Evolutionary conservation across 1,140 invertebrate genomes (phyloP), one percentile per base, ranked within the genome.

Genomic region (Drosophila fuyamai): DNA sequence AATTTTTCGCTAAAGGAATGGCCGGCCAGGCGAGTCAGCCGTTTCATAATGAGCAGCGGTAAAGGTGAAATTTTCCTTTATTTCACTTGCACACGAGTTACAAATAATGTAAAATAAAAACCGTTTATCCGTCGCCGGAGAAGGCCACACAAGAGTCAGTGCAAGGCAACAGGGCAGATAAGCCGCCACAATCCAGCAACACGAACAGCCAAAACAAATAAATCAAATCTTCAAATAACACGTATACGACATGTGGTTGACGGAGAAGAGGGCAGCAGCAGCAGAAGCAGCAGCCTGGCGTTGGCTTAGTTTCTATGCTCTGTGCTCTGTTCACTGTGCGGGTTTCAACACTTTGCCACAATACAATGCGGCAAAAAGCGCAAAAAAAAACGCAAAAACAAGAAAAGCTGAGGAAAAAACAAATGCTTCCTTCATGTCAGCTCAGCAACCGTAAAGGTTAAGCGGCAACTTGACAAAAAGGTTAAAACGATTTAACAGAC

Each of bases 401-500:
- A 23, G 41, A 43, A 55, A 29, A 35, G 55, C 36, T 40, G 43
- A 14, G 29, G 46, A 53, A 67, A 73, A 77, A 78, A 63, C 80
- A 78, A 89, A 89, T 84, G 80, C 85, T 89, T 89, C 84, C 84
- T 89, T 76, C 77, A 88, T 88, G 84, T 83, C 85, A 89, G 85
- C 77, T 66, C 68, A 54, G 81, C 78, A 85, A 68, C 81, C 77
- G 84, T 89, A 89, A 89, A 89, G 84, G 84, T 89, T 89, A 89
- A 89, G 84, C 84, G 84, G 80, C 84, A 89, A 88, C 84, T 88
- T 88, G 84, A 88, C 84, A 88, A 88, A 88, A 89, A 89, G 84
- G 84, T 89, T 89, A 89, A 89, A 89, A 89, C 84, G 84, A 89
- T 88, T 88, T 88, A 89, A 72, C 77, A 89, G 85, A 81, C 85